phyloP scores from a whole-genome alignment of 2,113 vertebrate species.

The Catharus minimus region DNA sequence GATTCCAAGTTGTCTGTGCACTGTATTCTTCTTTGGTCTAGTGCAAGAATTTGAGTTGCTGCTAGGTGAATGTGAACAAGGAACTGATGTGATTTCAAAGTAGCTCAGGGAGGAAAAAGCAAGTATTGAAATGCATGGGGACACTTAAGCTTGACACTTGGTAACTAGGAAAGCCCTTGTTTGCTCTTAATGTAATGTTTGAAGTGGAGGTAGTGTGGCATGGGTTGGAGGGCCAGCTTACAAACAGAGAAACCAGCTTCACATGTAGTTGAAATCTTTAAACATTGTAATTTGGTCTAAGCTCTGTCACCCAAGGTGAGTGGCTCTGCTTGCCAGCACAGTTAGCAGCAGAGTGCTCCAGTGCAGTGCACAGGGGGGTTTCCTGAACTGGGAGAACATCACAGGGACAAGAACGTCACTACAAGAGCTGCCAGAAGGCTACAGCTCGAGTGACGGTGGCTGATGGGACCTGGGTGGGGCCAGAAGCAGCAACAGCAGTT shows the following conservation, averaged over 20 bases:
- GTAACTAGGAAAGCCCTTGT: not conserved
- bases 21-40: not conserved
- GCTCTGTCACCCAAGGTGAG: not conserved
- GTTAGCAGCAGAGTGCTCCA: not conserved
- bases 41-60: not conserved
- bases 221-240: not conserved
- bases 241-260: not conserved
- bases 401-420: rapidly evolving
- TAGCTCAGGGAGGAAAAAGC: not conserved
- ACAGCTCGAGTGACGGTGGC: not conserved
- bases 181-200: rapidly evolving
- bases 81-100: not conserved
- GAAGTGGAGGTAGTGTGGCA: not conserved
- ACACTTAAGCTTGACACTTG: not conserved
- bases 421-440: not conserved
- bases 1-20: not conserved
- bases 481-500: not conserved
- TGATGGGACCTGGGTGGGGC: not conserved
- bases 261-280: not conserved
- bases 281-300: not conserved
- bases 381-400: not conserved
- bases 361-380: not conserved
- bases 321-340: not conserved
- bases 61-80: not conserved
- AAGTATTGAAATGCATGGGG: not conserved